phyloP scores from a whole-genome alignment of 2,888 invertebrate species.

The Dimorphilus gyrociliatus region DNA sequence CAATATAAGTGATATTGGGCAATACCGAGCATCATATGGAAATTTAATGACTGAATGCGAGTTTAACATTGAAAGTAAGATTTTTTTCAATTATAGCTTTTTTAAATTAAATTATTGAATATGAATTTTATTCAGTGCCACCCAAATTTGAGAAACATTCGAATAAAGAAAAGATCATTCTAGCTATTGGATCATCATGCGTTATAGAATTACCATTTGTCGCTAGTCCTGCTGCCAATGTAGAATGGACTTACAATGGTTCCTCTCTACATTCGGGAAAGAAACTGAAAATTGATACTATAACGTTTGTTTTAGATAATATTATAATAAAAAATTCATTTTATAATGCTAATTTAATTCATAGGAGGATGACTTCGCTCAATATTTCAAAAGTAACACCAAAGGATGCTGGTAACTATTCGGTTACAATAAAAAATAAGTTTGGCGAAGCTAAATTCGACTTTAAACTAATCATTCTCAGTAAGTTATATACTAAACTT shows the following conservation, averaged over 20 bases:
- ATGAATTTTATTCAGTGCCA: constrained; percentile 10
- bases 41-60: constrained; percentile 22
- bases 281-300: too few relatives aligned
- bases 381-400: constrained; percentile 16
- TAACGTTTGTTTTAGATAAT: too few relatives aligned
- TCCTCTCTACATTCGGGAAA: constrained; percentile 4
- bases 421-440: constrained; percentile 53
- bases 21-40: constrained; percentile 17
- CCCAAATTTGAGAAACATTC: constrained; percentile 9
- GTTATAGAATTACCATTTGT: constrained; percentile 15
- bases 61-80: constrained; percentile 23
- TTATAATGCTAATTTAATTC: too few relatives aligned
- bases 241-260: constrained; percentile 14
- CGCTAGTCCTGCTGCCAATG: constrained; percentile 13
- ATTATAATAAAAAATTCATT: too few relatives aligned
- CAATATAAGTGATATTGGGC: constrained; percentile 43
- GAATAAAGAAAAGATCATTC: constrained; percentile 10
- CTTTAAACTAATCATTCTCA: constrained; percentile 39
- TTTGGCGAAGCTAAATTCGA: constrained; percentile 49
- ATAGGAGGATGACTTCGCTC: constrained; percentile 9
- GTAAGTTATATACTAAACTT: constrained; percentile 48
- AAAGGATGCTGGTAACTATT: constrained; percentile 17
- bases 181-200: constrained; percentile 12
- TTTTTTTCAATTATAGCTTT: constrained; percentile 1
- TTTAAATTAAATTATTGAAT: too few relatives aligned